Evolutionary conservation across 2,797 vertebrate genomes (phyloP), one percentile per base, ranked within the genome.

Genomic region (Mallotus villosus): DNA sequence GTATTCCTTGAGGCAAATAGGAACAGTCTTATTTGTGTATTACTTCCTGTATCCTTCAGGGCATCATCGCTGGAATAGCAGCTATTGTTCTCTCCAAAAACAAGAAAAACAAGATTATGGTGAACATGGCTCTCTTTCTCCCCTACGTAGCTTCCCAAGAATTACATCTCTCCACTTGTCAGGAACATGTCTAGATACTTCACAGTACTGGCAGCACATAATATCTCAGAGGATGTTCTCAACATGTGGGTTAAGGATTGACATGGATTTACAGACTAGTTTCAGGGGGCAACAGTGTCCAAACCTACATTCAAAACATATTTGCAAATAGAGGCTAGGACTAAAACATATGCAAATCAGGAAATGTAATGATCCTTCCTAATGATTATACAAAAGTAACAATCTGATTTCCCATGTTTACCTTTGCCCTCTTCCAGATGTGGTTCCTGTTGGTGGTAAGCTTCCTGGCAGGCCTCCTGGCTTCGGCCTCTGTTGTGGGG

Each of bases 1-100:
- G 41, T 12, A 46, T 46, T 46, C 1, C 9, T 46, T 46, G 41
- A 2, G 41, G 41, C 41, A 14, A 14, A 46, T 11, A 46, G 41
- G 41, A 11, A 46, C 41, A 14, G 41, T 46, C 9, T 46, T 14
- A 46, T 46, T 46, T 46, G 12, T 46, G 41, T 14, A 11, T 74
- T 19, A 61, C n/a, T 55, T 76, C 24, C 27, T 78, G 0, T 88
- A 19, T 68, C 72, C 61, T 58, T 32, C 71, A 94, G 94, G 93
- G 91, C 51, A 90, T 91, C 1, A 79, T 91, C 11, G 32, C 71
- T 0, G 96, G 96, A 74, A 93, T 96, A 63, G 78, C 89, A 0
- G 92, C 94, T 55, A 95, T 97, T 32, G 85, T 95, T 64, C 84
- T 98, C 58, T 97, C 97, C 8, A 94, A 93, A 72, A 95, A 91